These are phyloP conservation scores for Dione juno DNA, from an alignment of 2,888 invertebrate species.

Conservation along the genomic window DNA sequence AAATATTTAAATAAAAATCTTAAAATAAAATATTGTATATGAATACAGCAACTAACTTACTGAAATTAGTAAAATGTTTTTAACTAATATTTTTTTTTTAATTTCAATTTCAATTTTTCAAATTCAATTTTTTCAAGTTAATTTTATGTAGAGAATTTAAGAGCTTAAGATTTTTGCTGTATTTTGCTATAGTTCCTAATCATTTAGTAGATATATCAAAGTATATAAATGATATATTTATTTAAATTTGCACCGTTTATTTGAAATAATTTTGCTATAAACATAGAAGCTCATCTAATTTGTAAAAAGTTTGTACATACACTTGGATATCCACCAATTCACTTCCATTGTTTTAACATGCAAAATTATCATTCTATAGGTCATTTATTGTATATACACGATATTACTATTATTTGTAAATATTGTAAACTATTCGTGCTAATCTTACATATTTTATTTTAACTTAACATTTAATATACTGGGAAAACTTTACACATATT, in stretches of 20 bases:
- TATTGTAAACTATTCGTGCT: neutral
- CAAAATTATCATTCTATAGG: neutral
- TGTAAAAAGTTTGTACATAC: neutral
- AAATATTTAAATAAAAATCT: too few species aligned
- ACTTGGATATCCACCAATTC: neutral
- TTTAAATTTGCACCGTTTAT: neutral
- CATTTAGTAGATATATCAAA: neutral
- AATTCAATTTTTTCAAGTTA: too few species aligned
- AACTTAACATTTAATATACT: neutral
- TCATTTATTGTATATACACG: neutral
- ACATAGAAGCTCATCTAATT: neutral
- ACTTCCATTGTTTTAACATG: neutral
- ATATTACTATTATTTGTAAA: conserved; percentile 3
- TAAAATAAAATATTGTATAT: neutral
- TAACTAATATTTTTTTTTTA: too few species aligned
- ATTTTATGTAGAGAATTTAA: too few species aligned
- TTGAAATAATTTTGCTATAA: neutral
- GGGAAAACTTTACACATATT: conserved; percentile 8
- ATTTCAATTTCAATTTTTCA: too few species aligned
- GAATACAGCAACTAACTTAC: neutral
- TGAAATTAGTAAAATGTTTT: too few species aligned
- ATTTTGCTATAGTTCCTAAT: neutral
- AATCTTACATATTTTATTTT: neutral
- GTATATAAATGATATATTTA: neutral
- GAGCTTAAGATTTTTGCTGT: neutral